Evolutionary conservation across 2,888 invertebrate species (phyloP), one percentile per base, ranked within the genome.

Genomic region (Himalopsyche japonica): DNA sequence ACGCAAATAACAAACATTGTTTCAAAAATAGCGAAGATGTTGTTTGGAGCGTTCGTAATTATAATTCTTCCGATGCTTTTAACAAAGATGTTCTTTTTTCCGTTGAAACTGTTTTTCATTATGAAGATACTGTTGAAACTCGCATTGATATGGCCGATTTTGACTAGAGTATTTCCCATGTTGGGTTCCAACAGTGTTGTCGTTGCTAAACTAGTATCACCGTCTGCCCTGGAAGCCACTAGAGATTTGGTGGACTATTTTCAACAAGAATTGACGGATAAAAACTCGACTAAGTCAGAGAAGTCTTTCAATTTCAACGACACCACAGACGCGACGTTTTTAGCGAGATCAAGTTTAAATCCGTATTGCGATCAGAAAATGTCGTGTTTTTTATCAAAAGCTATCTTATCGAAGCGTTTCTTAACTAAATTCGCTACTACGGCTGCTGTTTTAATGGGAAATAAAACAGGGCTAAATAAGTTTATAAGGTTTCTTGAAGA

Each of bases 71-170:
- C 92, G 88, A 87, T 92, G 81, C 87, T 92, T 57, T 90, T 89
- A 27, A 91, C 90, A 27, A 92, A 92, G 89, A 87, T 92, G 82
- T 88, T 92, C 86, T 88, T 92, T 32, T 87, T 92, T 79, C 92
- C 92, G 1, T 86, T 92, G 30, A 89, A 90, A 43, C 88, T 92
- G 37, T 89, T 91, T 85, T 86, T 92, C 49, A 87, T 91, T 32
- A 89, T 89, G n/a, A 92, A 92, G 88, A 87, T 92, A 81, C 91
- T 92, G 64, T 87, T 92, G 48, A 92, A 92, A 88, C 89, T 90
- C 1, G 88, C 91, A 76, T 87, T 92, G 27, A 88, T 92, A 10
- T 92, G 92, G 92, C 92, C 92, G 0, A 90, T 92, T 88, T 89
- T 92, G 89, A 89, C 91, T 18, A 92, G 91, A 88, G 89, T 92